Base-by-base conservation (phyloP, 1,140 invertebrate genomes). In the Rhynchophorus ferrugineus region DNA sequence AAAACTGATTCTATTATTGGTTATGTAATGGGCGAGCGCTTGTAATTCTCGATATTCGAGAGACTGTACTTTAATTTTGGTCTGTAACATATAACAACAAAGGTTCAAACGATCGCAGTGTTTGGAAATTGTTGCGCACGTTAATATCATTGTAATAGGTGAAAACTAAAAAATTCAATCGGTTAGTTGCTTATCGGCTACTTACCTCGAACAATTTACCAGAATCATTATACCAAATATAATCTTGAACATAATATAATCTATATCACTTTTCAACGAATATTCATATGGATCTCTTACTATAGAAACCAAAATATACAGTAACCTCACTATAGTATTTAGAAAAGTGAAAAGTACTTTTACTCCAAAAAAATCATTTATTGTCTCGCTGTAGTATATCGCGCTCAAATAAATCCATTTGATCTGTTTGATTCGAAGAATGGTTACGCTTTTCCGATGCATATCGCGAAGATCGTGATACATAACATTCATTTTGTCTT, bases 41-140 rank as follows among this genome's bases (percentile, higher is more conserved):
- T 44, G 1, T 7, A 51, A 19, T 37, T 51, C 49, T 19, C 19
- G 24, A 6, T 44, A 38, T 22, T 51, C 49, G 20, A 44, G 44
- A 0, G 49, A 51, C 18, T 29, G 14, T 9, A 35, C 14, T 3
- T 24, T 17, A 44, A 21, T 44, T 19, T 36, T 49, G 42, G 24
- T 8, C 22, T 44, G 49, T 9, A 51, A 18, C 11, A 20, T 9
- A 42, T 44, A 51, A 24, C 41, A 44, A 9, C 7, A 35, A 1
- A 19, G 5, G 6, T 42, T 44, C 1, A 36, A 6, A 14, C 37
- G 14, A 0, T 51, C 49, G 5, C 14, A 16, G 13, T 33, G 44
- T 44, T 42, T 46, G 3, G 36, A 17, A 33, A 53, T 14, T 19
- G 13, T 24, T 24, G 1, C 11, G 24, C 43, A 53, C 24, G 50